Evolutionary conservation across 1,140 invertebrate genomes (phyloP), one percentile per base, ranked within the genome.

Genomic region (Argopecten irradians): DNA sequence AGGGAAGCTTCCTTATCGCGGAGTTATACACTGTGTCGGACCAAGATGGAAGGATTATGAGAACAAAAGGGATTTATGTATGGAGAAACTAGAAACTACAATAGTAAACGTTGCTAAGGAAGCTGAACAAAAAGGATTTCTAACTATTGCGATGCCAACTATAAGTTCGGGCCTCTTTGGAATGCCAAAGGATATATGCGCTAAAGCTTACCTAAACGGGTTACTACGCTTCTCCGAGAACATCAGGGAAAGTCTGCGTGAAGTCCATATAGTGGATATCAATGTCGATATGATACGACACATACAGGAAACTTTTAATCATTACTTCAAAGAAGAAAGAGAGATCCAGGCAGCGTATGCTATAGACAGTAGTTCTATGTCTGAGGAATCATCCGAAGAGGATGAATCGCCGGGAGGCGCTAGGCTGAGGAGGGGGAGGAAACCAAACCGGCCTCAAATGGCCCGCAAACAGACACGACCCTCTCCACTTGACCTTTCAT

Each of bases 1-100:
- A 83, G 92, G 92, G 2, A 86, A 89, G 1, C 83, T 92, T 8
- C 84, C 86, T 0, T 92, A 85, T 83, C 88, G 86, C 22, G 35
- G 46, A n/a, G 83, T 92, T 3, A 89, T 92, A 41, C 92, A 92
- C 89, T 90, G 89, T 19, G 91, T 91, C 0, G 90, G 90, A 16
- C 92, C 92, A 34, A 35, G 32, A 8, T 91, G 89, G 89, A 41
- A 34, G 0, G 85, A 89, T 33, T 88, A 90, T 32, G 46, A 43
- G 32, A 84, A 88, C 41, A 90, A 87, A 43, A 19, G 32, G 82
- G 83, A 86, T 0, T 5, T 46, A 11, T 88, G 86, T 71, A 22
- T 89, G 8, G 3, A 84, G 2, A 88, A 89, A 43, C 55, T 92
- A 34, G 86, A 85, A 19, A 86, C 86, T 33, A 91, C 90, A 33